Evolutionary conservation across 35 echinoderm and acorn worm genomes (phyloP).

Genomic region (Heliocidaris erythrogramma): DNA sequence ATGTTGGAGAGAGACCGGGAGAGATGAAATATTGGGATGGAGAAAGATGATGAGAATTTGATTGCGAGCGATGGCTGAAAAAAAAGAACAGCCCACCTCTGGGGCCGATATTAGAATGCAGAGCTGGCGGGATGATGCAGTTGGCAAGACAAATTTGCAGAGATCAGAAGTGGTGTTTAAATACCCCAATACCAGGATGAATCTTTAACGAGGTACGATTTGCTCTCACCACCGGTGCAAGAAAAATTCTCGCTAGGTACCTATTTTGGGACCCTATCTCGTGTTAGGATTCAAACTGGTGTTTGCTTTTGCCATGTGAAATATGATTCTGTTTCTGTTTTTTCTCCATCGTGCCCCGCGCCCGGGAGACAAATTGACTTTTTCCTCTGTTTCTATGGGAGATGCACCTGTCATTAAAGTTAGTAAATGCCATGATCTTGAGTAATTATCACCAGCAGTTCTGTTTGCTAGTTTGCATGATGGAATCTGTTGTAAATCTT

Average conservation of each 20-base stretch:
- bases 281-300: not conserved
- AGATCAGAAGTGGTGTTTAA: conserved; percentile 3
- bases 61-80: not conserved
- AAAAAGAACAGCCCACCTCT: not conserved
- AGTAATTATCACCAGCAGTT: not conserved
- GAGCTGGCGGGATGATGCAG: not conserved
- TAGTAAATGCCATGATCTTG: not conserved
- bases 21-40: not conserved
- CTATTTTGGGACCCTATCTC: not conserved
- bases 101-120: not conserved
- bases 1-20: not conserved
- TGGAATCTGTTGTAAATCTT: not conserved
- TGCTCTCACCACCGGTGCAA: not conserved
- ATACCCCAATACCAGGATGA: conserved; percentile 1
- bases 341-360: not conserved
- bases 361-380: not conserved
- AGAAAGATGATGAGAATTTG: not conserved
- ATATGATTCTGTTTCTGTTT: not conserved
- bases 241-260: not conserved
- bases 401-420: not conserved
- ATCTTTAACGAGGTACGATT: not conserved
- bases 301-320: not conserved
- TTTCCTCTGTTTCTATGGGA: not conserved
- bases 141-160: not conserved
- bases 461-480: not conserved